These are phyloP conservation scores for Chrysomela aeneicollis DNA, from an alignment of 2,888 invertebrate species.

Conservation along the genomic window DNA sequence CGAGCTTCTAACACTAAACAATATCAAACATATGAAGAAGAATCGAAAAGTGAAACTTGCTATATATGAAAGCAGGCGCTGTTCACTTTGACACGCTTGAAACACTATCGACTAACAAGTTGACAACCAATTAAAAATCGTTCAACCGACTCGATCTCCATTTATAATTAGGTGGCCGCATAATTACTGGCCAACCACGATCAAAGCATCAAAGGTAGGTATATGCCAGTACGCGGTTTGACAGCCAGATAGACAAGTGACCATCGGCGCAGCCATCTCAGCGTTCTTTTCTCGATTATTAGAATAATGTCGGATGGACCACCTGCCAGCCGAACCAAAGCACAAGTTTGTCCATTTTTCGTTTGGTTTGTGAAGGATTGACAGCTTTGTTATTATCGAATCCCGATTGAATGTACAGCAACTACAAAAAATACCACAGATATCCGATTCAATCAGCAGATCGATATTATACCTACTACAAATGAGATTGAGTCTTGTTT, in stretches of 20 bases:
- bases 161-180: constrained; percentile 59
- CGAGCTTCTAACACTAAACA: too few species aligned
- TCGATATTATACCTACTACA: too few species aligned
- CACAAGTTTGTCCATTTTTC: constrained; percentile 35
- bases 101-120: constrained; percentile 55
- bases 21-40: background rate
- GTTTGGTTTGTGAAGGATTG: background rate
- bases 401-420: background rate
- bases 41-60: background rate
- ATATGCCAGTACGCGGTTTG: constrained; percentile 49
- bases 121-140: constrained; percentile 60
- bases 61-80: constrained; percentile 25
- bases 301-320: constrained; percentile 38
- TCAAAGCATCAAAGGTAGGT: too few species aligned
- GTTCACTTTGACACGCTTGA: constrained; percentile 33
- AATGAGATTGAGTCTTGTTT: too few species aligned
- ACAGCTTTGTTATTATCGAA: constrained; percentile 9
- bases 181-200: constrained; percentile 58
- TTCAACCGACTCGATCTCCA: constrained; percentile 57
- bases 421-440: too few species aligned
- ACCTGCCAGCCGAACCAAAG: constrained; percentile 41
- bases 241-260: constrained; percentile 56
- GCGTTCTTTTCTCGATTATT: constrained; percentile 34
- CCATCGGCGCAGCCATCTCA: constrained; percentile 42
- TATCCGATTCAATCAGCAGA: too few species aligned